Percentiles rank a stretch among this genome's conserved stretches.
Conservation (phyloP, 2,888 invertebrate genomes). For the Cloeon dipterum region DNA sequence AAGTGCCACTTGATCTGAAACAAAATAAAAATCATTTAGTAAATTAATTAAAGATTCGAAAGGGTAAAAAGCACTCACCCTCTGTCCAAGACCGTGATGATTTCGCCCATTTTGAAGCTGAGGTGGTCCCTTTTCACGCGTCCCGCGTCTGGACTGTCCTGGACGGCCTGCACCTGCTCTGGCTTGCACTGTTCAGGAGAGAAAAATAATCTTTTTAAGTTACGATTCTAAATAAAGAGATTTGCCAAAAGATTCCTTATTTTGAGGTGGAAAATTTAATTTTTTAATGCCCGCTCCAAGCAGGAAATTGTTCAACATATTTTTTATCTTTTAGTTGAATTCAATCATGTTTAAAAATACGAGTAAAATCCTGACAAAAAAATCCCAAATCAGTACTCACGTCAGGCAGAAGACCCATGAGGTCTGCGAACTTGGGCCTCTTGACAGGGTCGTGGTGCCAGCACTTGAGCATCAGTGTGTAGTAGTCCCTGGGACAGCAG, state of each 20-base stretch:
- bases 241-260: background rate
- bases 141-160: constrained; percentile 26
- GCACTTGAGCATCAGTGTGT: constrained; percentile 78
- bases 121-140: constrained; percentile 40
- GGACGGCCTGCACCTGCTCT: constrained; percentile 74
- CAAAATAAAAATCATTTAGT: constrained; percentile 2
- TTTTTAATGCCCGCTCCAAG: background rate
- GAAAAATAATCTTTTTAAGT: constrained; percentile 8
- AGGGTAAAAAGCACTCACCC: constrained; percentile 30
- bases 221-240: background rate
- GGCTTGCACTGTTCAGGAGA: constrained; percentile 71
- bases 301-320: background rate
- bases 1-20: too few relatives aligned
- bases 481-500: constrained; percentile 84
- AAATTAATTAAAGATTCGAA: too few relatives aligned
- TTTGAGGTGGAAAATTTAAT: background rate
- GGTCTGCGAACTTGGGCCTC: constrained; percentile 75
- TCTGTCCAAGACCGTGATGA: constrained; percentile 80
- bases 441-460: constrained; percentile 84
- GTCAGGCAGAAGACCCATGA: constrained; percentile 53
- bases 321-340: background rate
- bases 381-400: constrained; percentile 18
- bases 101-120: constrained; percentile 65
- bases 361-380: constrained; percentile 6
- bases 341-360: constrained; percentile 5